A percentile compares a stretch with the other conserved stretches of the same genome.
Evolutionary conservation across 1,140 invertebrate genomes (phyloP).

Genomic region (Drosophila parabipectinata): DNA sequence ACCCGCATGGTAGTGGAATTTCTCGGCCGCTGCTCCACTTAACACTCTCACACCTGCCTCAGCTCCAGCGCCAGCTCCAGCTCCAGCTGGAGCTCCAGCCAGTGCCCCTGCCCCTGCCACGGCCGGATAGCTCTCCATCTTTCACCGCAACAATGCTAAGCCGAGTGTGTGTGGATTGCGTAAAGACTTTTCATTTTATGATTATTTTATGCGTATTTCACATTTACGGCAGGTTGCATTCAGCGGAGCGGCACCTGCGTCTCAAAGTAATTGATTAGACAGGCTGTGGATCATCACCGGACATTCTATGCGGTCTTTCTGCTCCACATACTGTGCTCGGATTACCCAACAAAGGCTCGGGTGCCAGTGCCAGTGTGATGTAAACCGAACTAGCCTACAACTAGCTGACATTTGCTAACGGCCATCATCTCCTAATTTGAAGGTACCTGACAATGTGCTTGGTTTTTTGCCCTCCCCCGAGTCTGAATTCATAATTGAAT

Average conservation of each 20-base stretch:
- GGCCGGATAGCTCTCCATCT: slow-evolving; percentile 43
- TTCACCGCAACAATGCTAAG: slow-evolving; percentile 18
- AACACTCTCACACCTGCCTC: slow-evolving; percentile 62
- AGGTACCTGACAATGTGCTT: not conserved
- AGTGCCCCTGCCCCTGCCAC: slow-evolving; percentile 13
- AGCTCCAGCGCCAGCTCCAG: slow-evolving; percentile 8
- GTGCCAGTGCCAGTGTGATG: not conserved
- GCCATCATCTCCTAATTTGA: not conserved
- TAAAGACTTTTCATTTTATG: slow-evolving; percentile 67
- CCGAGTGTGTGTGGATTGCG: slow-evolving; percentile 53
- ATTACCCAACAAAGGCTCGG: not conserved
- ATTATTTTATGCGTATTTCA: slow-evolving; percentile 72
- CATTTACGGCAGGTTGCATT: slow-evolving; percentile 57
- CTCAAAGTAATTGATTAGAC: slow-evolving; percentile 49
- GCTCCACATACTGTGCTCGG: slow-evolving; percentile 13
- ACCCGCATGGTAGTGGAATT: slow-evolving; percentile 27
- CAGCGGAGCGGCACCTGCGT: slow-evolving; percentile 22
- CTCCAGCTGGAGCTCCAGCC: not conserved
- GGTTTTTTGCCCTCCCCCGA: not conserved
- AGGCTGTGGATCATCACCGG: slow-evolving; percentile 11
- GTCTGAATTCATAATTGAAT: slow-evolving; percentile 11
- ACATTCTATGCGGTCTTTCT: slow-evolving; percentile 33
- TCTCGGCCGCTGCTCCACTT: slow-evolving; percentile 60
- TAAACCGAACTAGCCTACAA: not conserved
- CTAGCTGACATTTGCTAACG: not conserved